Evolutionary conservation across 2,113 vertebrate genomes (phyloP).

Genomic region (Athene noctua): DNA sequence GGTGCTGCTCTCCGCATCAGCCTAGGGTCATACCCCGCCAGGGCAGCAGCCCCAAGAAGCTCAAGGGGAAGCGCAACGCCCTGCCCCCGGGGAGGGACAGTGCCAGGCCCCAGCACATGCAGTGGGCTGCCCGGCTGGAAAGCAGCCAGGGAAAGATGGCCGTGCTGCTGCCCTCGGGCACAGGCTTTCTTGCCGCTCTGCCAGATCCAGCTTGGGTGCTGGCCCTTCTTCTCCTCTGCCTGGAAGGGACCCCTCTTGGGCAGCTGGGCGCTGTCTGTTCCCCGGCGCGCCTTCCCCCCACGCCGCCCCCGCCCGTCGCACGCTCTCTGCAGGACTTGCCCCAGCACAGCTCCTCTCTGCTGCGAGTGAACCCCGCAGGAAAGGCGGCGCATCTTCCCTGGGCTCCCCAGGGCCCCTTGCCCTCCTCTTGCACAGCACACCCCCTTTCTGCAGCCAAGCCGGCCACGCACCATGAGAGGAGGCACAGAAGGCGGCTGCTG

Average conservation of each 20-base stretch:
- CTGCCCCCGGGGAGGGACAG: no score
- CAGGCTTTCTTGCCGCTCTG: background rate
- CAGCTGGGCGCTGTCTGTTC: background rate
- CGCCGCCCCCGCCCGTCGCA: fast-evolving
- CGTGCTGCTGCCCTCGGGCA: no score
- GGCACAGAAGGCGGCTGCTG: background rate
- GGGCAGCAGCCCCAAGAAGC: background rate
- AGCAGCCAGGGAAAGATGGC: no score
- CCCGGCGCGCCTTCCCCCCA: background rate
- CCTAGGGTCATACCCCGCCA: no score
- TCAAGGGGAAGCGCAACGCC: background rate
- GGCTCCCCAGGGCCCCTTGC: background rate
- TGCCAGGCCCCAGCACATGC: background rate
- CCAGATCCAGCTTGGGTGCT: background rate
- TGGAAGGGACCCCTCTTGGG: background rate
- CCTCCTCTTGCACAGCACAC: background rate
- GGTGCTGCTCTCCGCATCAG: background rate
- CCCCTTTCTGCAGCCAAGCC: background rate
- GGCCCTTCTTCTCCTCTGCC: background rate
- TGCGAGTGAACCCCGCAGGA: background rate
- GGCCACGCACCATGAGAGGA: background rate
- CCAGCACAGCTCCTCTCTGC: background rate
- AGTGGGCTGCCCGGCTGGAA: no score
- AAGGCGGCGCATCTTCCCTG: fast-evolving
- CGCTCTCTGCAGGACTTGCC: background rate